Percentiles rank a stretch among this genome's conserved stretches.
phyloP scores from a whole-genome alignment of 2,113 vertebrate species.

The Plotosus lineatus region DNA sequence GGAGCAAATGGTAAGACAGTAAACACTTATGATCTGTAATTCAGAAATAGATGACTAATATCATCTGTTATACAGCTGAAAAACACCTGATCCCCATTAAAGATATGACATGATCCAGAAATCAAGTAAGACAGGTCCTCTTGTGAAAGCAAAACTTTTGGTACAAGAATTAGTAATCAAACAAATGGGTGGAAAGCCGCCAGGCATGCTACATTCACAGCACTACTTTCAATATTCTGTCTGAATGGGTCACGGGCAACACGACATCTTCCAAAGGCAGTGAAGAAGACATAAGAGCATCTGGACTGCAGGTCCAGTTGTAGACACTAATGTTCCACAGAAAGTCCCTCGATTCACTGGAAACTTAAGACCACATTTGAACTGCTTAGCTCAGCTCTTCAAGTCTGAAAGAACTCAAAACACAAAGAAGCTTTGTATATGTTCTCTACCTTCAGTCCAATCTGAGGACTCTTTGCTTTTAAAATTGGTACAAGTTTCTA shows the following conservation, averaged over 20 bases:
- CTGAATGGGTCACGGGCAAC: conserved; percentile 23
- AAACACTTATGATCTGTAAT: conserved; percentile 17
- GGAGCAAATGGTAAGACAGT: neutral
- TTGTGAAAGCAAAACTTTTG: conserved; percentile 23
- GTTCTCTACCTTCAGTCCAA: conserved; percentile 40
- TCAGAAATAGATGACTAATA: conserved; percentile 10
- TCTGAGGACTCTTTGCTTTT: conserved; percentile 19
- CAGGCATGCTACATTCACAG: conserved; percentile 26
- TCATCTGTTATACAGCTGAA: conserved; percentile 1
- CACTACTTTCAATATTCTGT: neutral
- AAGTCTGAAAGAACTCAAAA: conserved; percentile 28
- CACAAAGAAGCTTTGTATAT: conserved; percentile 34
- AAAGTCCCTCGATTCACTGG: conserved; percentile 7
- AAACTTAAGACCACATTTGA: conserved; percentile 19
- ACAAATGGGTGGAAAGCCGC: conserved; percentile 14
- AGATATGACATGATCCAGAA: conserved; percentile 9
- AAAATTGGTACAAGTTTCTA: neutral
- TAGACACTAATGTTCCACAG: conserved; percentile 26
- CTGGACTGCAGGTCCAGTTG: conserved; percentile 20
- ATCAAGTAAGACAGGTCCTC: conserved; percentile 13
- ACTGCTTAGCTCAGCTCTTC: conserved; percentile 26
- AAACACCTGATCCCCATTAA: conserved; percentile 33
- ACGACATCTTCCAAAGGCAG: conserved; percentile 1
- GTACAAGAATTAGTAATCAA: neutral
- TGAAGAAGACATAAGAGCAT: conserved; percentile 23